A percentile compares a stretch with the other conserved stretches of the same genome.
These are phyloP conservation scores for Acrocephalus scirpaceus DNA, from an alignment of 2,797 vertebrate genomes.

Conservation along the genomic window DNA sequence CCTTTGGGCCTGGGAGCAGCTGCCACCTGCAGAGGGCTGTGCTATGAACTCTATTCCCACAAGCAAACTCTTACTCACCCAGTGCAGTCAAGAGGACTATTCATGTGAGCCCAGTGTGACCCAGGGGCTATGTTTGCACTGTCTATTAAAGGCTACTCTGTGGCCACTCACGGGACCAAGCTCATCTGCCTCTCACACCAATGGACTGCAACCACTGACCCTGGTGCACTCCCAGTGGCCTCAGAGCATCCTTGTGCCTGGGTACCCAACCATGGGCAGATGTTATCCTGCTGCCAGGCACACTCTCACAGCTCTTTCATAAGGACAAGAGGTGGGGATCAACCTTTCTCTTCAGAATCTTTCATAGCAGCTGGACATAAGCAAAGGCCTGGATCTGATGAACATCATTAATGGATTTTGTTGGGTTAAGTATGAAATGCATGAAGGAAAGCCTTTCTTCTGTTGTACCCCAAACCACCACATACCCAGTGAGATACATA, in stretches of 20 bases:
- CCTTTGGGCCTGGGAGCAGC: background rate
- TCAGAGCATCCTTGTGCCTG: background rate
- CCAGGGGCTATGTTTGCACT: background rate
- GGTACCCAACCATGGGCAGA: background rate
- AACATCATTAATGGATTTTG: background rate
- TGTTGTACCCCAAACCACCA: background rate
- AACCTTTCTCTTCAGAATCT: background rate
- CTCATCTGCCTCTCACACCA: background rate
- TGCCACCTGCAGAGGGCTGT: conserved; percentile 1
- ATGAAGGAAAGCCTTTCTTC: background rate
- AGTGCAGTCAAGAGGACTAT: background rate
- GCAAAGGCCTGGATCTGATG: background rate
- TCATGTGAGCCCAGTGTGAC: background rate
- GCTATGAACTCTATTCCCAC: background rate
- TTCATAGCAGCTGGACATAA: background rate
- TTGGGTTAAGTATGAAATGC: background rate
- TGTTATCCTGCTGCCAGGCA: background rate
- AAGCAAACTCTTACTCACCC: background rate
- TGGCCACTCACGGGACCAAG: background rate
- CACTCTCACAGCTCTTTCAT: background rate
- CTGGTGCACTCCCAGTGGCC: background rate
- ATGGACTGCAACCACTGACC: background rate
- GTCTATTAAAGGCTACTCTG: background rate
- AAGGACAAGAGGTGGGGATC: background rate
- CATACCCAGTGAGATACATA: background rate